These are phyloP conservation scores for Cotesia typhae DNA, from an alignment of 1,140 invertebrate species.

Conservation along the genomic window DNA sequence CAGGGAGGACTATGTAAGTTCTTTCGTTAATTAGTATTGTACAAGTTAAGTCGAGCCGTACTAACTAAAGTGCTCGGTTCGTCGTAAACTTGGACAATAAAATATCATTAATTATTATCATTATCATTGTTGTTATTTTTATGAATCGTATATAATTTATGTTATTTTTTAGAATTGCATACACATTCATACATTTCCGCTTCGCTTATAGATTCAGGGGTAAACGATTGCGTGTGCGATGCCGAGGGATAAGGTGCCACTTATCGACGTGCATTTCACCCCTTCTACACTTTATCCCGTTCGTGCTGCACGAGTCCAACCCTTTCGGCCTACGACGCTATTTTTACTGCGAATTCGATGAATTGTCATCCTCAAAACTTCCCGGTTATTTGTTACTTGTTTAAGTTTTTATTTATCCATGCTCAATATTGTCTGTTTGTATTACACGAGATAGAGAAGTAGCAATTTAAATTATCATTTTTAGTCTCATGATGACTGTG, in stretches of 20 bases:
- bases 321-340: slow-evolving; percentile 47
- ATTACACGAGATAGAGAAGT: no score
- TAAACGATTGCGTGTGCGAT: slow-evolving; percentile 17
- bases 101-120: no score
- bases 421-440: no score
- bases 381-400: background rate
- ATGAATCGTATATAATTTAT: background rate
- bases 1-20: background rate
- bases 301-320: slow-evolving; percentile 46
- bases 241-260: slow-evolving; percentile 20
- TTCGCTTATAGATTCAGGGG: no score
- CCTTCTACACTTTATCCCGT: slow-evolving; percentile 33
- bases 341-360: slow-evolving; percentile 55
- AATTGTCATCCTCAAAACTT: slow-evolving; percentile 40
- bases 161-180: slow-evolving; percentile 4
- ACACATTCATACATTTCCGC: slow-evolving; percentile 33
- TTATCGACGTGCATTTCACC: slow-evolving; percentile 5
- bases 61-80: background rate
- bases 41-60: slow-evolving; percentile 13
- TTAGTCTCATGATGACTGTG: no score
- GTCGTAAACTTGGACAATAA: background rate
- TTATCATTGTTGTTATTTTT: no score
- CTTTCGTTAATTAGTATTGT: slow-evolving; percentile 36
- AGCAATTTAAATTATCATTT: no score
- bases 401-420: no score